Evolutionary conservation across 1,140 invertebrate genomes (phyloP), one percentile per base, ranked within the genome.

Genomic region (Lordiphosa clarofinis): DNA sequence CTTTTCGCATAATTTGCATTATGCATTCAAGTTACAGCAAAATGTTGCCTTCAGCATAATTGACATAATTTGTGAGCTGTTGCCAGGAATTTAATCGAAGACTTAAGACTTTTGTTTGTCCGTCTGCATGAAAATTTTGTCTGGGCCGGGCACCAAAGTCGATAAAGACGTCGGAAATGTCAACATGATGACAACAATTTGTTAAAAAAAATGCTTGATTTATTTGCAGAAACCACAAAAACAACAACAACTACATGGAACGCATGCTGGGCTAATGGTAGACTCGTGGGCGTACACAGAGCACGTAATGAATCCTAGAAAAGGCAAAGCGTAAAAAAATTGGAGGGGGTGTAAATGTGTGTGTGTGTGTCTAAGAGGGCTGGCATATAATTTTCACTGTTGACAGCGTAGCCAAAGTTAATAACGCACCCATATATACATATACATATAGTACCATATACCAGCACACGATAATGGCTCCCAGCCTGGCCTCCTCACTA

Each of bases 171-270:
- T 82, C 76, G 76, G 76, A 82, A 82, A 82, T 82, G 76, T 84
- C 78, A 78, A 84, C 78, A 76, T 84, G 78, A 84, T 84, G 78
- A 84, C 78, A 84, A 84, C 78, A 84, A 84, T 84, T 84, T 84
- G 78, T 84, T n/a, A n/a, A n/a, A 84, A 84, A 84, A 81, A 84
- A 84, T 84, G 59, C 78, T 84, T 84, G 78, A 84, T 84, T 84
- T 84, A 84, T 84, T 73, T 82, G 50, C 56, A 36, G 10, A 48
- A 63, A 74, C 44, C 46, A 43, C 63, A 68, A 12, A 31, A 44
- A 12, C 28, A 44, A 1, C 15, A 55, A 35, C 1, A 11, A 35
- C 11, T 28, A 21, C 15, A 5, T 40, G 28, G 31, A 40, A 19
- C 71, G 54, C 59, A 66, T 62, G 71, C 75, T 82, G 75, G 49